Conservation (phyloP, 2,113 vertebrate genomes). For the Callipepla californica region DNA sequence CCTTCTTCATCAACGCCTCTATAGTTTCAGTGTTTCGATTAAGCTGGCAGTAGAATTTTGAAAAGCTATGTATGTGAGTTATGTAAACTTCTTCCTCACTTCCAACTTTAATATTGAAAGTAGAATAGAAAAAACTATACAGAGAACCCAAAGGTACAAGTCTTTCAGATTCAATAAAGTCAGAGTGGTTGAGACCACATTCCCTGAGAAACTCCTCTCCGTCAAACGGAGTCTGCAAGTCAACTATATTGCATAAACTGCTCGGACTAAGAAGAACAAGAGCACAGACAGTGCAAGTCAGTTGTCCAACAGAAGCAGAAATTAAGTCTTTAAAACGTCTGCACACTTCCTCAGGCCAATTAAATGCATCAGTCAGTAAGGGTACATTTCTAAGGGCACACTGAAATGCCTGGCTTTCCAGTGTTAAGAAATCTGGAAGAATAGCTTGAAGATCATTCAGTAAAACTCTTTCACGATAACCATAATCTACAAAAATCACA, state of each 20-base stretch:
- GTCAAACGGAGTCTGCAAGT: conserved; percentile 78
- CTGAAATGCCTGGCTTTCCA: conserved; percentile 87
- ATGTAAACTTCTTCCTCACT: conserved; percentile 84
- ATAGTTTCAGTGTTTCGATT: conserved; percentile 81
- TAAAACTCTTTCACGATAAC: conserved; percentile 76
- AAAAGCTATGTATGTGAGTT: conserved; percentile 83
- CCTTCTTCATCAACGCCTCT: conserved; percentile 76
- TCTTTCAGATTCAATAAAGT: conserved; percentile 10
- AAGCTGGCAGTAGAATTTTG: conserved; percentile 90
- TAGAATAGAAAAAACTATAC: conserved; percentile 86
- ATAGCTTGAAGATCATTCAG: conserved; percentile 80
- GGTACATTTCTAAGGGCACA: conserved; percentile 81
- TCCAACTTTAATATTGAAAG: conserved; percentile 82
- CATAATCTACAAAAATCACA: conserved; percentile 87
- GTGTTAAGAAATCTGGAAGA: conserved; percentile 76
- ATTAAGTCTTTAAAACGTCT: conserved; percentile 77
- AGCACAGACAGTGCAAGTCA: conserved; percentile 82
- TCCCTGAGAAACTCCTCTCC: conserved; percentile 73
- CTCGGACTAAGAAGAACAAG: conserved; percentile 69
- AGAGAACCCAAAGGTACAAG: conserved; percentile 68
- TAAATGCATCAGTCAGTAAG: conserved; percentile 4
- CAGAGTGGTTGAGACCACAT: conserved; percentile 47
- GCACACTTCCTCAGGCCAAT: conserved; percentile 70
- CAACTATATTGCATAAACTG: conserved; percentile 81
- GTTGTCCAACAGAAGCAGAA: conserved; percentile 7